Evolutionary conservation across 2,797 vertebrate species (phyloP).

Genomic region (Tapera naevia): DNA sequence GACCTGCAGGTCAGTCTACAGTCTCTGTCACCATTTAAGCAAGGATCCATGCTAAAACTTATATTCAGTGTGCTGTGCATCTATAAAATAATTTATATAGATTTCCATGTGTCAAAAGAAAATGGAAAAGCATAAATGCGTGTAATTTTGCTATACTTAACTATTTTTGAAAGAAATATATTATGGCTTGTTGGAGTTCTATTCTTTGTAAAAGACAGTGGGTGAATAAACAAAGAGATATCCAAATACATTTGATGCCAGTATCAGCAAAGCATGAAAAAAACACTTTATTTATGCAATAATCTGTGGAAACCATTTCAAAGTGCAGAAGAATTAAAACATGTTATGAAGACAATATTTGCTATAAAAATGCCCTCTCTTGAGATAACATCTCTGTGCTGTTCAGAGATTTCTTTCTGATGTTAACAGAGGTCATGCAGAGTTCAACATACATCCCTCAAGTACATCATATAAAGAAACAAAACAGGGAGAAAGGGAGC

Average conservation of each 20-base stretch:
- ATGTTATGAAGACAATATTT: not conserved
- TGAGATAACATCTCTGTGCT: not conserved
- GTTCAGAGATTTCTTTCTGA: not conserved
- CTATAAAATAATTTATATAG: not conserved
- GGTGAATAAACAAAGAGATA: not conserved
- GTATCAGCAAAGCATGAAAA: not conserved
- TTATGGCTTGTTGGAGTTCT: not conserved
- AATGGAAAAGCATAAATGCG: not conserved
- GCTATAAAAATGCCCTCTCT: not conserved
- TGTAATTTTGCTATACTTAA: not conserved
- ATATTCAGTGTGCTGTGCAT: rapidly evolving
- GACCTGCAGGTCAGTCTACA: not conserved
- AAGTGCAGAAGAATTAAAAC: not conserved
- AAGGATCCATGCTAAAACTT: not conserved
- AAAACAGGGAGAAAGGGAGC: not conserved
- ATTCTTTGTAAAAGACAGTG: not conserved
- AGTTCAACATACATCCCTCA: not conserved
- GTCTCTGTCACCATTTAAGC: rapidly evolving
- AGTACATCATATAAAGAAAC: not conserved
- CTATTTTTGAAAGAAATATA: not conserved
- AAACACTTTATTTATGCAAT: not conserved
- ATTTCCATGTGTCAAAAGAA: not conserved
- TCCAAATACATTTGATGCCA: not conserved
- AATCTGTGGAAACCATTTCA: not conserved
- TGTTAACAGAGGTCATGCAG: not conserved